phyloP scores from a whole-genome alignment of 2,888 invertebrate genomes.

The Drosophila conformis region DNA sequence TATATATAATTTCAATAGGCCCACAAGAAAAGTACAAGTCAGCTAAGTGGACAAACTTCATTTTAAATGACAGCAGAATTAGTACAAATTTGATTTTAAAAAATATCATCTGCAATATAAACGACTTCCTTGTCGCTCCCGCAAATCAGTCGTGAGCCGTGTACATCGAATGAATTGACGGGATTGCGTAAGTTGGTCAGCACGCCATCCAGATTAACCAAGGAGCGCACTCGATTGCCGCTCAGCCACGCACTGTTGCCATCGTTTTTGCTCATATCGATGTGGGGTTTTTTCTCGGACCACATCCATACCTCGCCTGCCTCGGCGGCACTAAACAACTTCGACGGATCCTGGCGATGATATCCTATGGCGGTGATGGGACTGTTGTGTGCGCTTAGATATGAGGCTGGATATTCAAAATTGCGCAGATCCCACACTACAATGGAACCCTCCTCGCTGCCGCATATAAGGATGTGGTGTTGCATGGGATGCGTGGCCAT shows the following conservation, averaged over 20 bases:
- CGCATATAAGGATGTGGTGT: slow-evolving; percentile 92
- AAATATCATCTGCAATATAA: slow-evolving; percentile 89
- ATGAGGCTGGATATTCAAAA: slow-evolving; percentile 92
- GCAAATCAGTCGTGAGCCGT: slow-evolving; percentile 90
- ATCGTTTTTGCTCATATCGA: slow-evolving; percentile 60
- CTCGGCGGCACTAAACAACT: slow-evolving; percentile 92
- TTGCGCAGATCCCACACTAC: slow-evolving; percentile 96
- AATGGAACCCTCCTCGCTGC: slow-evolving; percentile 93
- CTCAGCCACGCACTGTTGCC: slow-evolving; percentile 88
- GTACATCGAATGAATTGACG: slow-evolving; percentile 93
- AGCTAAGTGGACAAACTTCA: slow-evolving; percentile 6
- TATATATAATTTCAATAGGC: not conserved
- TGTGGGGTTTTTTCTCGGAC: slow-evolving; percentile 89
- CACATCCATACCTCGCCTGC: slow-evolving; percentile 96
- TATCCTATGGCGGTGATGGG: slow-evolving; percentile 94
- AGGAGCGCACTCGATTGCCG: slow-evolving; percentile 88
- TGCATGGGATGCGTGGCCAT: slow-evolving; percentile 94
- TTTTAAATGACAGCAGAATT: slow-evolving; percentile 9
- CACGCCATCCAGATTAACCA: slow-evolving; percentile 87
- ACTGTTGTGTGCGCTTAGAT: slow-evolving; percentile 91
- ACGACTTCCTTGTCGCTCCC: slow-evolving; percentile 96
- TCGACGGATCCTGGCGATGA: slow-evolving; percentile 93
- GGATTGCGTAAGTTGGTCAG: slow-evolving; percentile 91
- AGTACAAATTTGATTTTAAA: slow-evolving; percentile 9
- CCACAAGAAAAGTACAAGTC: not conserved